Conservation (phyloP, 2,888 invertebrate genomes). For the Coenonympha glycerion region DNA sequence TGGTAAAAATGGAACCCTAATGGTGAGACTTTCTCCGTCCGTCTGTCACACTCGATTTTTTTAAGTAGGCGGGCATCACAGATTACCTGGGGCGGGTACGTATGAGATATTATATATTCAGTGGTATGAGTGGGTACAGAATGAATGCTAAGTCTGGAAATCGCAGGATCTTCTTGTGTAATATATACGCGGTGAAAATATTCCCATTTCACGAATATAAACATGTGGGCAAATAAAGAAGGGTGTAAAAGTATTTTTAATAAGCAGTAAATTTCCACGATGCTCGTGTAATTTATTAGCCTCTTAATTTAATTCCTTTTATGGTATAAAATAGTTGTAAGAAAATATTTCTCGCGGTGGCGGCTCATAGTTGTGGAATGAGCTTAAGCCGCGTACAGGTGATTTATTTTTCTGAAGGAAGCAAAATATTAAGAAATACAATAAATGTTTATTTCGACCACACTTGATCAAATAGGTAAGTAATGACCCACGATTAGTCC, state of each 20-base stretch:
- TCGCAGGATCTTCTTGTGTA: too few relatives aligned
- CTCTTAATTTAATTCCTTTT: slow-evolving; percentile 7
- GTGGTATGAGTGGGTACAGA: too few relatives aligned
- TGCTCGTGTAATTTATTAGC: slow-evolving; percentile 10
- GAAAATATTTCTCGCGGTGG: slow-evolving; percentile 18
- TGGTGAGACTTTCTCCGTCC: too few relatives aligned
- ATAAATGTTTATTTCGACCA: background rate
- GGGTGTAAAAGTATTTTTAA: slow-evolving; percentile 20
- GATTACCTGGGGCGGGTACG: too few relatives aligned
- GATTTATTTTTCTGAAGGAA: background rate
- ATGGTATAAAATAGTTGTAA: slow-evolving; percentile 23
- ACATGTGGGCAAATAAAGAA: slow-evolving; percentile 15
- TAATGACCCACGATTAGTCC: too few relatives aligned
- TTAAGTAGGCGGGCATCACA: too few relatives aligned
- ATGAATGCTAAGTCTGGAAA: too few relatives aligned
- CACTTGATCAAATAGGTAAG: too few relatives aligned
- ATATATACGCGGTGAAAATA: background rate
- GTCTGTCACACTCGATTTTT: too few relatives aligned
- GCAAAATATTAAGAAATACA: too few relatives aligned
- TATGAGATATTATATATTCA: too few relatives aligned
- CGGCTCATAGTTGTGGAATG: slow-evolving; percentile 3
- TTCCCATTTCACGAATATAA: background rate
- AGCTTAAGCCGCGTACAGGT: slow-evolving; percentile 6
- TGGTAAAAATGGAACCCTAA: too few relatives aligned
- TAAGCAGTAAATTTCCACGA: slow-evolving; percentile 22